Conservation (phyloP, 2,113 vertebrate genomes). For the Pluvianellus socialis region DNA sequence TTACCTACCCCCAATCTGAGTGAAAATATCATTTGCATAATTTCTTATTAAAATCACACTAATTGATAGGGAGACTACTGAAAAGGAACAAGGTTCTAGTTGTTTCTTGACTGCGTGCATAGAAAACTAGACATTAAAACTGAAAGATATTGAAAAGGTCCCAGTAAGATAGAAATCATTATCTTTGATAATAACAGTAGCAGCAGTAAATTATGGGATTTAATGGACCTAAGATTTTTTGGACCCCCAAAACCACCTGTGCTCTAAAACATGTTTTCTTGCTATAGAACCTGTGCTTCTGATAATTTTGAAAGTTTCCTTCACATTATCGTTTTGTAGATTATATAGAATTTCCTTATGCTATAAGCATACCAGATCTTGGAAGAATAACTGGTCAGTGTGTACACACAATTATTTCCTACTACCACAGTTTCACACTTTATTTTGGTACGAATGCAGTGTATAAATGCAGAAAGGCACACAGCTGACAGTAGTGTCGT, state of each 20-base stretch:
- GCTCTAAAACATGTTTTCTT: background rate
- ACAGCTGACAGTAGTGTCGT: background rate
- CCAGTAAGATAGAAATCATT: background rate
- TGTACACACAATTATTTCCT: background rate
- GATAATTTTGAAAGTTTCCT: background rate
- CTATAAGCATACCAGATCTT: background rate
- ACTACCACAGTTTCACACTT: background rate
- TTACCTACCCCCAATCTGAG: accelerated
- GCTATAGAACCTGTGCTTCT: background rate
- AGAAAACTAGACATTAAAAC: background rate
- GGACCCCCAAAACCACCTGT: background rate
- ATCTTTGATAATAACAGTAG: background rate
- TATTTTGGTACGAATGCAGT: background rate
- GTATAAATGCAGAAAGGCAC: background rate
- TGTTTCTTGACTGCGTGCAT: background rate
- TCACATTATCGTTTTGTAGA: background rate
- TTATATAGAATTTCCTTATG: background rate
- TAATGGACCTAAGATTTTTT: background rate
- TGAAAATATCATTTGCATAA: background rate
- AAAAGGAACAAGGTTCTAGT: background rate
- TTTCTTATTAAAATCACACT: background rate
- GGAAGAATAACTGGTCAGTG: background rate
- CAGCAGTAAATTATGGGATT: background rate
- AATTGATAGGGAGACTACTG: background rate
- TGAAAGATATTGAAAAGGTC: background rate